Base-by-base conservation (phyloP, 2,113 vertebrate genomes). In the Clarias gariepinus region DNA sequence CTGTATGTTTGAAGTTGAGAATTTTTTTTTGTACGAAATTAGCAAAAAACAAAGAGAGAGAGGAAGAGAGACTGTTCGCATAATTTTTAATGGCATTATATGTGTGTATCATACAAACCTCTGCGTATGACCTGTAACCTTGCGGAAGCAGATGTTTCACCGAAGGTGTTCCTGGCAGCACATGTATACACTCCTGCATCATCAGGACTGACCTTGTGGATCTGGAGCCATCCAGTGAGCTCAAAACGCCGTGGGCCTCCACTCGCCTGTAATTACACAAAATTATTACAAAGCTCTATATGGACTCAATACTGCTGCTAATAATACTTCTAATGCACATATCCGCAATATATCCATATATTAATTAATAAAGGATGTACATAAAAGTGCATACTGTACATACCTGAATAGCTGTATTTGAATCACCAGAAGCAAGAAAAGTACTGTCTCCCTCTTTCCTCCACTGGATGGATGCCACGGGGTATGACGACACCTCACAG, bases 161-260 rank as follows among this genome's bases (percentile, higher is more conserved):
- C 93, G 15, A 90, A 92, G 73, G 85, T 57, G 76, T 92, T 93
- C 85, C 90, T 91, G 78, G 91, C 91, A 19, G 68, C 74, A 64
- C 92, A 93, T 19, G 87, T 91, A 86, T 93, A 93, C 79, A 92
- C 74, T 10, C 91, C 93, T 63, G 88, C 89, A 83, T 93, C 91
- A 8, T 52, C 71, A 28, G 60, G 90, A 12, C 81, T 73, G 4
- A 91, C 87, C 61, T 60, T 58, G 33, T 92, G 89, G 47, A 93
- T 92, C 84, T 93, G 92, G 53, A 93, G 91, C 92, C 92, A 93
- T 87, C 90, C 90, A 18, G 91, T 91, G 47, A 91, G 78, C 53
- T 92, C 90, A 85, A 90, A 91, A 41, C 86, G 85, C n/a, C 90
- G 88, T 25, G 87, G 90, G 21, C 91, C 92, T 69, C 92, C 89